Conservation (phyloP, 92 coral and sea anemone species). For the Blastomussa wellsi region DNA sequence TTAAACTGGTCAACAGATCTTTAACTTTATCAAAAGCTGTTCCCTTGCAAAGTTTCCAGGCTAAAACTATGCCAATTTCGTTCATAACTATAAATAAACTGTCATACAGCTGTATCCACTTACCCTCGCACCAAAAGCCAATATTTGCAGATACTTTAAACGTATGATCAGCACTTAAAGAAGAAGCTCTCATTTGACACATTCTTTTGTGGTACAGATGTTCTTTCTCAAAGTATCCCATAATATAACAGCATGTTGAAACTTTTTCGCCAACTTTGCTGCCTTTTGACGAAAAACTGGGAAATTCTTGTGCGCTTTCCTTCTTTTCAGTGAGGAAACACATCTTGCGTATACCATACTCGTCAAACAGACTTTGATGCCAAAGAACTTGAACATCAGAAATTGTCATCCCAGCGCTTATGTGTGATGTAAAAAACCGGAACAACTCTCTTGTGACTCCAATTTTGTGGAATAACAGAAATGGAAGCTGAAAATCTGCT, state of each 20-base stretch:
- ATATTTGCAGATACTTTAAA: constrained; percentile 49
- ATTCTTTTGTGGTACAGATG: constrained; percentile 40
- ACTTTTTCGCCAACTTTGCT: too few species aligned
- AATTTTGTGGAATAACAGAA: too few species aligned
- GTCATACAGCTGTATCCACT: constrained; percentile 48
- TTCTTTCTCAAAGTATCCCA: constrained; percentile 45
- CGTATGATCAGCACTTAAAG: constrained; percentile 49
- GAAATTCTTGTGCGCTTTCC: too few species aligned
- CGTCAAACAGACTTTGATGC: too few species aligned
- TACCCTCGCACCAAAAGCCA: constrained; percentile 38
- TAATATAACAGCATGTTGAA: constrained; percentile 12
- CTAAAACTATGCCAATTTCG: constrained; percentile 29
- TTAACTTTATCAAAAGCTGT: constrained; percentile 30
- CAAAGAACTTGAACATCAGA: too few species aligned
- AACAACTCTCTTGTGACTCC: too few species aligned
- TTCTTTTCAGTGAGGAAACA: too few species aligned
- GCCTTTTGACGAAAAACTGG: too few species aligned
- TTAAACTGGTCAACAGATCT: constrained; percentile 23
- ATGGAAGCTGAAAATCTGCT: too few species aligned
- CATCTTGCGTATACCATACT: too few species aligned
- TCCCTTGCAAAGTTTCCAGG: constrained; percentile 55
- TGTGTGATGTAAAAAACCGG: too few species aligned
- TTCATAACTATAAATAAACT: constrained; percentile 54
- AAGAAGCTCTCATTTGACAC: constrained; percentile 49
- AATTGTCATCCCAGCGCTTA: too few species aligned